Conservation (phyloP, 2,113 vertebrate species). For the cattle (Bos taurus) region ARS-UCD2.0 NC_037356.1:24017501-24018000, state of each 20-base stretch:
- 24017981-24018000: background rate
- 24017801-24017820: conserved; percentile 32
- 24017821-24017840: background rate
- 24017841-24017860: background rate
- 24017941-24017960: background rate
- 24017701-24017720: background rate
- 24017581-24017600: background rate
- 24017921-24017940: conserved; percentile 15
- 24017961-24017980: background rate
- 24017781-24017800: background rate
- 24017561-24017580: background rate
- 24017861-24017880: background rate
- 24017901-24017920: background rate
- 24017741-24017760: fast-evolving
- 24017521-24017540: background rate
- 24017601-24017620: background rate
- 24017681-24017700: background rate
- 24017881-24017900: background rate
- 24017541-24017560: background rate
- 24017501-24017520: background rate
- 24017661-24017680: background rate
- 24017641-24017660: background rate
- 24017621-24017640: background rate
- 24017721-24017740: background rate
- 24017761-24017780: background rate